Evolutionary conservation across 2,797 vertebrate genomes (phyloP).

Genomic region (Lagocephalus sceleratus): DNA sequence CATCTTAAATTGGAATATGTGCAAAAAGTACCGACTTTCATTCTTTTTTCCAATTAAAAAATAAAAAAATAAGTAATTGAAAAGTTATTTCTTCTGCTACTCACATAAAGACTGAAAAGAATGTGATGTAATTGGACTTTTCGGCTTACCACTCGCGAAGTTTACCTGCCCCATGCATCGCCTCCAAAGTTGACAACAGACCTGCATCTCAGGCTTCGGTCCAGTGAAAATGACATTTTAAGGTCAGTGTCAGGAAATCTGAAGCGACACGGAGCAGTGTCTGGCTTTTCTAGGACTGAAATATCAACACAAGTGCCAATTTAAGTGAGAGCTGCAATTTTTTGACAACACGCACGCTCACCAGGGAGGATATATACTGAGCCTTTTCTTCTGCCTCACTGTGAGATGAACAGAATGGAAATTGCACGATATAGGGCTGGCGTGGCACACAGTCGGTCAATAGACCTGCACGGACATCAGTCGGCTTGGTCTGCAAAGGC

Average conservation of each 20-base stretch:
- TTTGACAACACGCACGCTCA: conserved; percentile 36
- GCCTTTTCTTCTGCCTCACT: conserved; percentile 47
- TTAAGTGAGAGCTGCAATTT: conserved; percentile 5
- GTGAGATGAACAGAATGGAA: conserved; percentile 51
- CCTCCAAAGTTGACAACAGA: too few relatives aligned
- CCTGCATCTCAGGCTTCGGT: too few relatives aligned
- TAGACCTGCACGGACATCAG: conserved; percentile 45
- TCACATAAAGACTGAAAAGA: too few relatives aligned
- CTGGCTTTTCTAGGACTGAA: conserved; percentile 10
- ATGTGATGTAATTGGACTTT: too few relatives aligned
- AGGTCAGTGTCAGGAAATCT: neutral
- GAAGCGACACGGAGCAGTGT: conserved; percentile 1
- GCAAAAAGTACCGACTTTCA: too few relatives aligned
- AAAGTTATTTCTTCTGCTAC: too few relatives aligned
- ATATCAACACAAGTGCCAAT: conserved; percentile 25
- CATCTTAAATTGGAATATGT: too few relatives aligned
- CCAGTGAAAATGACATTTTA: too few relatives aligned
- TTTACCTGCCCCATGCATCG: too few relatives aligned
- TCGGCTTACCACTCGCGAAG: too few relatives aligned
- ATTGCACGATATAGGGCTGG: conserved; percentile 25
- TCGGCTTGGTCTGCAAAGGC: conserved; percentile 64
- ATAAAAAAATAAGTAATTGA: too few relatives aligned
- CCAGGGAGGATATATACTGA: conserved; percentile 33
- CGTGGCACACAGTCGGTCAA: neutral
- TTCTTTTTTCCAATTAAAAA: too few relatives aligned